These are phyloP conservation scores for Azemiops feae DNA, from an alignment of 2,113 vertebrate species.

Conservation along the genomic window DNA sequence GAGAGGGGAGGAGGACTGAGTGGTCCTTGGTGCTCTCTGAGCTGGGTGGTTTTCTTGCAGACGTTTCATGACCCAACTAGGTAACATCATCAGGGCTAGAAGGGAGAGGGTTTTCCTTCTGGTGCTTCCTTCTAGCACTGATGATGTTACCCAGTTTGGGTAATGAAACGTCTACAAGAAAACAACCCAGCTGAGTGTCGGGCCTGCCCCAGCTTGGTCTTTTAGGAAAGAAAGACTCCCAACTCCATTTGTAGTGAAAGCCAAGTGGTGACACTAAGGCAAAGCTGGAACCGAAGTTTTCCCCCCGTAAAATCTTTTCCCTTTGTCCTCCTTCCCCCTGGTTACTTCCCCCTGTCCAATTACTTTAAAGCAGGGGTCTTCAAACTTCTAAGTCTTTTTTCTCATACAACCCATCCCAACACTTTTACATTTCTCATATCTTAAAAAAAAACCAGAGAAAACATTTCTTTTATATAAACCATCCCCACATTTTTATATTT, in stretches of 20 bases:
- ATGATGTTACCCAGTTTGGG: neutral
- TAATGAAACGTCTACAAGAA: neutral
- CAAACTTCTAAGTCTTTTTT: too few species aligned
- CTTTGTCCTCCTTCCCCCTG: neutral
- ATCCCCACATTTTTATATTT: too few species aligned
- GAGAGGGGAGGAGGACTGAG: too few species aligned
- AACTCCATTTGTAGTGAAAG: neutral
- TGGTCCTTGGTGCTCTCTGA: too few species aligned
- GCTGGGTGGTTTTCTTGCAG: too few species aligned
- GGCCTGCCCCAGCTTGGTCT: neutral
- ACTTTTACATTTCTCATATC: too few species aligned
- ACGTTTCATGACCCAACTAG: too few species aligned
- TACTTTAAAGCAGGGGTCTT: neutral
- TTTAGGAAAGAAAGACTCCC: neutral
- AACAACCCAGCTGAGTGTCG: neutral
- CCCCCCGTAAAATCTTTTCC: neutral
- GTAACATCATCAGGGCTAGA: too few species aligned
- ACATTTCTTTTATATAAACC: too few species aligned
- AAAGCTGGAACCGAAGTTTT: neutral
- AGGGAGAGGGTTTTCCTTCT: neutral
- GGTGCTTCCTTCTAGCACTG: neutral
- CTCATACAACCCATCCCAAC: too few species aligned
- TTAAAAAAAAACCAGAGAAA: too few species aligned
- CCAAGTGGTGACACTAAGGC: neutral
- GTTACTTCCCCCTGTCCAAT: neutral